A percentile compares a stretch with the other conserved stretches of the same genome.
phyloP scores from a whole-genome alignment of 2,888 invertebrate species.

The Cordylochernes scorpioides region DNA sequence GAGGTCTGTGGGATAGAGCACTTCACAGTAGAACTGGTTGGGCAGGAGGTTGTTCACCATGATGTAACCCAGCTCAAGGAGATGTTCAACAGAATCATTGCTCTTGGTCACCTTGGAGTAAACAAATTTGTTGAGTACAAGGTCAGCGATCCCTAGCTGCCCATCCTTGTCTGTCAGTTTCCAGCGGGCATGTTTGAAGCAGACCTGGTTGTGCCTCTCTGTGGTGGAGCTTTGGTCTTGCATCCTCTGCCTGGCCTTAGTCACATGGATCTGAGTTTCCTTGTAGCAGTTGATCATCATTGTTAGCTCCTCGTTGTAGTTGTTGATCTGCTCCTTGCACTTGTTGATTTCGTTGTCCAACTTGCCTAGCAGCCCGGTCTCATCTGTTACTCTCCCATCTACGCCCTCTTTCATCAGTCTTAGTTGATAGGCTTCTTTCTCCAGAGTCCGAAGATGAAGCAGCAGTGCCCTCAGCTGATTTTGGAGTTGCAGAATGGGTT shows the following conservation, averaged over 20 bases:
- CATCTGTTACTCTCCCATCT: not conserved
- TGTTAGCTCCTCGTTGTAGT: slow-evolving; percentile 71
- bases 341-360: too few species aligned
- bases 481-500: slow-evolving; percentile 55
- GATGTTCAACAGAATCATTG: slow-evolving; percentile 88
- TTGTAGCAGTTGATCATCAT: slow-evolving; percentile 82
- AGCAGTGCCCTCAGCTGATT: slow-evolving; percentile 27
- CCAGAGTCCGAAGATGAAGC: not conserved
- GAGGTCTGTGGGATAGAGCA: slow-evolving; percentile 46
- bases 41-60: slow-evolving; percentile 81
- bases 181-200: slow-evolving; percentile 96
- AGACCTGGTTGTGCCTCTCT: slow-evolving; percentile 69
- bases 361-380: not conserved
- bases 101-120: slow-evolving; percentile 87
- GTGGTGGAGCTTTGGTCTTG: slow-evolving; percentile 37
- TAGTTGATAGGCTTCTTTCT: too few species aligned
- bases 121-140: slow-evolving; percentile 80
- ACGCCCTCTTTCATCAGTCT: slow-evolving; percentile 4
- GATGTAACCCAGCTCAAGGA: slow-evolving; percentile 79
- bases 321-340: slow-evolving; percentile 62
- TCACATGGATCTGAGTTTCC: slow-evolving; percentile 37
- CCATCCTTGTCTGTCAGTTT: slow-evolving; percentile 88
- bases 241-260: slow-evolving; percentile 17
- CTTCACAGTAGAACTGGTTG: slow-evolving; percentile 53
- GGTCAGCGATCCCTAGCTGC: slow-evolving; percentile 84